phyloP scores from a whole-genome alignment of 2,888 invertebrate species.

The Drosophila quasianomalipes region DNA sequence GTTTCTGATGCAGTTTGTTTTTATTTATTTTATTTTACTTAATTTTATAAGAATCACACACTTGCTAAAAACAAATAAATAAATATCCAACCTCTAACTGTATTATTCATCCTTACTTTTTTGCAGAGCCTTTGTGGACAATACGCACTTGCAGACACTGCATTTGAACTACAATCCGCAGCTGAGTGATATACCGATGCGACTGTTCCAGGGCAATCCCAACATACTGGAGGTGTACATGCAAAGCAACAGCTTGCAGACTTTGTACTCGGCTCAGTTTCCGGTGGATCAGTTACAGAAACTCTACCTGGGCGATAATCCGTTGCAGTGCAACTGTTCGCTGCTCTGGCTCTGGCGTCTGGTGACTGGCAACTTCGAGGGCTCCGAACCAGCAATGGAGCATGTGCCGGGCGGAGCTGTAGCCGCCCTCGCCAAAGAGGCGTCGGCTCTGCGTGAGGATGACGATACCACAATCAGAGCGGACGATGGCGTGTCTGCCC shows the following conservation, averaged over 20 bases:
- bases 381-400: constrained; percentile 54
- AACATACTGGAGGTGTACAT: constrained; percentile 91
- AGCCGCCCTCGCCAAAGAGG: constrained; percentile 77
- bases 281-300: constrained; percentile 92
- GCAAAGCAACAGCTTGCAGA: constrained; percentile 90
- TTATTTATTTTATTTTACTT: background rate
- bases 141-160: constrained; percentile 92
- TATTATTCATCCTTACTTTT: background rate
- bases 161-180: constrained; percentile 92
- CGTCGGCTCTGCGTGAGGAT: constrained; percentile 43
- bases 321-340: constrained; percentile 94
- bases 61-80: background rate
- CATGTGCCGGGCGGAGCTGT: constrained; percentile 76
- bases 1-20: background rate
- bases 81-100: background rate
- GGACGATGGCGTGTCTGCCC: constrained; percentile 66
- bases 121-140: constrained; percentile 92
- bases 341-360: constrained; percentile 94
- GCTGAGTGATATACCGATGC: constrained; percentile 91
- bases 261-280: constrained; percentile 92
- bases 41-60: background rate
- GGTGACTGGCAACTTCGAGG: constrained; percentile 84
- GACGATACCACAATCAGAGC: constrained; percentile 55
- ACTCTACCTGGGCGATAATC: constrained; percentile 92
- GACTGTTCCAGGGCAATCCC: constrained; percentile 93